Evolutionary conservation across 2,113 vertebrate species (phyloP).

Genomic region (Amphiprion ocellaris): DNA sequence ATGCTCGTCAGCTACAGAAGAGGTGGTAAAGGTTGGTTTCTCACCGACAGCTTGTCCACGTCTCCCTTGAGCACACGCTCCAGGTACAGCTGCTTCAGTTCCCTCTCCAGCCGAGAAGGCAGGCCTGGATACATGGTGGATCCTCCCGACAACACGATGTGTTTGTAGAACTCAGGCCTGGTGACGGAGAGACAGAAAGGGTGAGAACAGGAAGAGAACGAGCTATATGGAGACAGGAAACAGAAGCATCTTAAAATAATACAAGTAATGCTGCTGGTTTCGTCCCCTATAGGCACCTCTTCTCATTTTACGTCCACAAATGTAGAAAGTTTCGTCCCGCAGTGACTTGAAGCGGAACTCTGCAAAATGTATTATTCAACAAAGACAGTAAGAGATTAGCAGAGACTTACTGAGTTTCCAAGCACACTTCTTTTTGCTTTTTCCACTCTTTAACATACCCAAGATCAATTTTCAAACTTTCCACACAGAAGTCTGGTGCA

Average conservation of each 20-base stretch:
- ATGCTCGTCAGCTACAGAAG: neutral
- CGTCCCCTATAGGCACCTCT: neutral
- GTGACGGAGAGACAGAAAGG: neutral
- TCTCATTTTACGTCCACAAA: neutral
- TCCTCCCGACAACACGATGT: constrained; percentile 97
- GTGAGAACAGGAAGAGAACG: constrained; percentile 9
- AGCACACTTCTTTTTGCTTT: too few relatives aligned
- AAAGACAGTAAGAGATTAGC: neutral
- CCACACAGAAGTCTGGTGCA: neutral
- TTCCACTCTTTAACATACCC: too few relatives aligned
- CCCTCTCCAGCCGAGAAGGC: constrained; percentile 95
- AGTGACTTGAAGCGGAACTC: too few relatives aligned
- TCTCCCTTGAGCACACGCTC: constrained; percentile 98
- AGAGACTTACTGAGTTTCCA: constrained; percentile 1
- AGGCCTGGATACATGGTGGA: constrained; percentile 99
- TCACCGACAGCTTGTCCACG: constrained; percentile 98
- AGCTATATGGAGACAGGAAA: neutral
- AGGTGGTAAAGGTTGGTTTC: constrained; percentile 47
- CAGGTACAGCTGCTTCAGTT: constrained; percentile 98
- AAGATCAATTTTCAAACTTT: constrained; percentile 29
- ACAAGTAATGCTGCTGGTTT: too few relatives aligned
- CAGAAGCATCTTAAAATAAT: neutral
- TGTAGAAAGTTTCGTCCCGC: neutral
- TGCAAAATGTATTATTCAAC: too few relatives aligned
- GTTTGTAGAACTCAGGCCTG: constrained; percentile 98